Conservation (phyloP, 2,113 vertebrate species). For the Orthonyx spaldingii region DNA sequence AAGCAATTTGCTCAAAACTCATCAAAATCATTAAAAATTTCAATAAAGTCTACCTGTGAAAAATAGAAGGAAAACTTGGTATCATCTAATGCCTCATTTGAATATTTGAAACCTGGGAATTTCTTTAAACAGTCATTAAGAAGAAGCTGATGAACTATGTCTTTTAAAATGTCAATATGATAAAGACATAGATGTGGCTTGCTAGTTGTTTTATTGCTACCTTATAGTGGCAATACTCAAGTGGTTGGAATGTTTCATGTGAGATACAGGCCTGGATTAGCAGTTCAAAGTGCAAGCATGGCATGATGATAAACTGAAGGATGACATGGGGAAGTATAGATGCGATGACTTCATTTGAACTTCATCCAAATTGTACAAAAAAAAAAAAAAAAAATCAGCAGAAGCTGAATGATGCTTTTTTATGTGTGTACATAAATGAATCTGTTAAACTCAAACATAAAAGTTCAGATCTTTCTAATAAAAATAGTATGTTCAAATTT, state of each 20-base stretch:
- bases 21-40: background rate
- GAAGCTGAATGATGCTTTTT: background rate
- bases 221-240: background rate
- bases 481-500: background rate
- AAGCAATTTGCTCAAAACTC: background rate
- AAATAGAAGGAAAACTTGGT: background rate
- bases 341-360: background rate
- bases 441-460: background rate
- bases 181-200: background rate
- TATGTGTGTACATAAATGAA: background rate
- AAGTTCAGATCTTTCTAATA: background rate
- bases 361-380: background rate
- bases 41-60: background rate
- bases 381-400: background rate
- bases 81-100: background rate
- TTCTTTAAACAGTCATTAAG: background rate
- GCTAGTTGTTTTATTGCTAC: background rate
- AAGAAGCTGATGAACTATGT: background rate
- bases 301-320: background rate
- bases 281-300: background rate
- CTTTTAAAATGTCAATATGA: background rate
- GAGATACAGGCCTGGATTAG: background rate
- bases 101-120: background rate
- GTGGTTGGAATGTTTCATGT: rapidly evolving
- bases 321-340: background rate